Evolutionary conservation across 2,113 vertebrate genomes (phyloP).

Genomic region (Ibidorhyncha struthersii): DNA sequence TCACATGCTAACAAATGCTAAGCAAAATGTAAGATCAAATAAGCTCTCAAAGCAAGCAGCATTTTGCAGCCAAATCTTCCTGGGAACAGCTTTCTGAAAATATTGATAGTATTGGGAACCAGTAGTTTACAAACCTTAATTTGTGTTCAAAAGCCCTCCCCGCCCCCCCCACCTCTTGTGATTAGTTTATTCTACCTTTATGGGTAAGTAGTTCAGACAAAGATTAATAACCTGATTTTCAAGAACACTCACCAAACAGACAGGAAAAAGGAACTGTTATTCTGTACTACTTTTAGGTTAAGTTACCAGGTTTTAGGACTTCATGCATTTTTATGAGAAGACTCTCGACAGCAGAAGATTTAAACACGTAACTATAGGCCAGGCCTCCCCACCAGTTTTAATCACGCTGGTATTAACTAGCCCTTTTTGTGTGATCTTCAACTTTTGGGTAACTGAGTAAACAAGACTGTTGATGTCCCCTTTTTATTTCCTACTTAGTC

Average conservation of each 20-base stretch:
- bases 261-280: not conserved
- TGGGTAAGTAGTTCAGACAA: not conserved
- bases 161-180: no score
- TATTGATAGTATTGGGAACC: not conserved
- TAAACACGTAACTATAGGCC: not conserved
- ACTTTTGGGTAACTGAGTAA: not conserved
- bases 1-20: not conserved
- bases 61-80: conserved; percentile 35
- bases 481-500: not conserved
- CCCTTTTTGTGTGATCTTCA: not conserved
- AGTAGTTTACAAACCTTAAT: not conserved
- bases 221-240: not conserved
- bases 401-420: not conserved
- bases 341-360: not conserved
- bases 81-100: conserved; percentile 55
- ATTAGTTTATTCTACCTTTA: not conserved
- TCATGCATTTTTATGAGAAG: not conserved
- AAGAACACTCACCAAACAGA: not conserved
- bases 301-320: not conserved
- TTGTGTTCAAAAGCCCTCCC: not conserved
- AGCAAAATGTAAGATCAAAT: conserved; percentile 53
- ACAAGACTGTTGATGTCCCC: not conserved
- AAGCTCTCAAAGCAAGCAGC: conserved; percentile 31
- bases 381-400: not conserved
- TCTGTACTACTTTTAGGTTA: not conserved